Conservation (phyloP, 1,140 invertebrate species). For the Papilio helenus region DNA sequence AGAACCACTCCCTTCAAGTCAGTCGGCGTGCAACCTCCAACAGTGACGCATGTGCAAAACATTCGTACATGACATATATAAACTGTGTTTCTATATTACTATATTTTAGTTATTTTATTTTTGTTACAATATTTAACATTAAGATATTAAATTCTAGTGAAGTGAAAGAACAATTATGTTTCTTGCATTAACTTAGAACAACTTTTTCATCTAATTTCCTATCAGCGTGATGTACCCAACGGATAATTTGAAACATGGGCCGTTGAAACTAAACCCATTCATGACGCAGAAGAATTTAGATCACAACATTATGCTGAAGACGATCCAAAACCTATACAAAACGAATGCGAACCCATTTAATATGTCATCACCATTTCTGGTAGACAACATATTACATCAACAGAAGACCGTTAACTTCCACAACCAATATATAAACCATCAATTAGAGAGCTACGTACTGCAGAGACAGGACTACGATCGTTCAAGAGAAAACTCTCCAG, state of each 20-base stretch:
- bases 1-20: conserved; percentile 70
- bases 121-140: not conserved
- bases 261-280: conserved; percentile 68
- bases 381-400: conserved; percentile 79
- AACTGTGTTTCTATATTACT: not conserved
- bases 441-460: conserved; percentile 75
- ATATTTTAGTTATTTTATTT: not conserved
- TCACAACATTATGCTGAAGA: conserved; percentile 78
- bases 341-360: conserved; percentile 61
- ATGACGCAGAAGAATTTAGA: conserved; percentile 59
- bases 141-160: conserved; percentile 15
- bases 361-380: conserved; percentile 79
- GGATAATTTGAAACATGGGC: conserved; percentile 71
- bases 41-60: conserved; percentile 47
- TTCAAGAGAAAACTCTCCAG: conserved; percentile 72
- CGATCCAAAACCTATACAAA: conserved; percentile 73
- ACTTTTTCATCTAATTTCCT: not conserved
- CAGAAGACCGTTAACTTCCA: conserved; percentile 76
- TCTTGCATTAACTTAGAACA: conserved; percentile 12
- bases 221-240: conserved; percentile 71
- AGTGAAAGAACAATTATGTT: conserved; percentile 27
- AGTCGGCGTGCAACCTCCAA: conserved; percentile 55
- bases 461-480: conserved; percentile 68
- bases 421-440: conserved; percentile 80
- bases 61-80: conserved; percentile 20